Evolutionary conservation across 2,888 invertebrate genomes (phyloP), one percentile per base, ranked within the genome.

Genomic region (Nyleta sp.): DNA sequence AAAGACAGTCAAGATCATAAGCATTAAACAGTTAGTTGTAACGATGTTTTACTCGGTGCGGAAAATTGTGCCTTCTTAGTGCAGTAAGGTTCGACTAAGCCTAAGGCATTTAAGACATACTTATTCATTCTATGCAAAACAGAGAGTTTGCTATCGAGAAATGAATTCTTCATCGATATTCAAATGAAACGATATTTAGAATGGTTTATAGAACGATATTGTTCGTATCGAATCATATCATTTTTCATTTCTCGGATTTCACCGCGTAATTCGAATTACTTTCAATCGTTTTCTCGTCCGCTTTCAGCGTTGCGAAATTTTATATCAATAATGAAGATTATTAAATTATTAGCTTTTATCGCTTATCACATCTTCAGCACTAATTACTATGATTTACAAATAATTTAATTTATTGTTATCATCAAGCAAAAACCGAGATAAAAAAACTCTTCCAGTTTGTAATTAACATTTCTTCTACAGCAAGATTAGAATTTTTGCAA

Each of bases 61-160:
- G 82, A 87, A 88, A 88, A 87, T 88, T 89, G 90, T 90, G 90
- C 90, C 90, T 90, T 90, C 89, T 88, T 90, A 90, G 90, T 87
- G 85, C 86, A 85, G 86, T 90, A 90, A 89, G 89, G 85, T 86
- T 87, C 83, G 85, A 87, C 85, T 89, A 89, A 89, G 84, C 84
- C 85, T 86, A 82, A 79, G 81, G 82, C 84, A 82, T 83, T 80
- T 73, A 65, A 60, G 17, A 71, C 60, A 77, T 80, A 78, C 73
- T 72, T 76, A 80, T 80, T 84, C 82, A 79, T 81, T 83, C 73
- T 68, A 74, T 44, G 42, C 52, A 68, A 80, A 78, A 52, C 67
- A 68, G 72, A 62, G 76, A 76, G 70, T 78, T 59, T 65, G 77
- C 73, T 67, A 77, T 72, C 67, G 74, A 70, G 71, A 78, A 75